Evolutionary conservation across 2,888 invertebrate genomes (phyloP).

Genomic region (Athrips mouffetella): DNA sequence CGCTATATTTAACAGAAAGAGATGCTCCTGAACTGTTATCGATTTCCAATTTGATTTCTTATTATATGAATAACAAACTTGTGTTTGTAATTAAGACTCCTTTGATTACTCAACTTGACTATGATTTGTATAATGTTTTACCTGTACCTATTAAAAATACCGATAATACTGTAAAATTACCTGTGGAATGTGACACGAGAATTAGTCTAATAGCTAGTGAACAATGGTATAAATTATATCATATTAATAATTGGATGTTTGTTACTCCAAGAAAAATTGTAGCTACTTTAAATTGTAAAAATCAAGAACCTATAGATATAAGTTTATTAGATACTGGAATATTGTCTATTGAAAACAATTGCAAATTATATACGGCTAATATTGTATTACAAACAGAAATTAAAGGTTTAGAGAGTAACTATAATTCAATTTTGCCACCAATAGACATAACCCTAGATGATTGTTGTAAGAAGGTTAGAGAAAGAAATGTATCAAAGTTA

Average conservation of each 20-base stretch:
- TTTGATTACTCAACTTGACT: conserved; percentile 19
- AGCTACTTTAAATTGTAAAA: conserved; percentile 20
- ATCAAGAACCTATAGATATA: conserved; percentile 17
- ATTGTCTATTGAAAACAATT: conserved; percentile 15
- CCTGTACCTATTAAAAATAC: conserved; percentile 22
- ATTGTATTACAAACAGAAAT: too few relatives aligned
- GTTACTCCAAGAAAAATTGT: conserved; percentile 16
- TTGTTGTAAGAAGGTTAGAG: too few relatives aligned
- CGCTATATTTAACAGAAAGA: conserved; percentile 14
- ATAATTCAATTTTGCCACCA: too few relatives aligned
- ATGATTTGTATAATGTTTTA: conserved; percentile 23
- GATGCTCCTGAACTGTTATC: conserved; percentile 18
- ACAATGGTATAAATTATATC: conserved; percentile 20
- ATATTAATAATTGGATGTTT: conserved; percentile 19
- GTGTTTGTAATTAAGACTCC: conserved; percentile 23
- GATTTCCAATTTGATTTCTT: conserved; percentile 16
- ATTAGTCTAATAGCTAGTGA: conserved; percentile 18
- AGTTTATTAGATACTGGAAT: conserved; percentile 15
- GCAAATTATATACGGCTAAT: conserved; percentile 24
- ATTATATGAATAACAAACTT: conserved; percentile 21
- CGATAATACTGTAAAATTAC: conserved; percentile 20
- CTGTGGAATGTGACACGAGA: conserved; percentile 23
- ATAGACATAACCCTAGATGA: too few relatives aligned
- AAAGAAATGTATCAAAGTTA: too few relatives aligned
- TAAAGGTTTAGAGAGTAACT: too few relatives aligned